phyloP scores from a whole-genome alignment of 1,140 invertebrate genomes.

The Drosophila equinoxialis region DNA sequence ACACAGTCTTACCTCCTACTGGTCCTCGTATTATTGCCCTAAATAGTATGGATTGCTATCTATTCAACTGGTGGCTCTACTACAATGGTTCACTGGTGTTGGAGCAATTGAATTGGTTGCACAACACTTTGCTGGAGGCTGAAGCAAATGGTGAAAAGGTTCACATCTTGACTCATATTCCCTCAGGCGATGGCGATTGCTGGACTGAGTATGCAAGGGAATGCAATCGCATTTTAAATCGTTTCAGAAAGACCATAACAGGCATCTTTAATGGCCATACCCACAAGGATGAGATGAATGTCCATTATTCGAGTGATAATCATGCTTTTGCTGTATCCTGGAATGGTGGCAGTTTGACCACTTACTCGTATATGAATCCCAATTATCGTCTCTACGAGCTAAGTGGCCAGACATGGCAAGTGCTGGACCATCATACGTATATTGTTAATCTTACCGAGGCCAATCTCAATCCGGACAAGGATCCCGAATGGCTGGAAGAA shows the following conservation, averaged over 20 bases:
- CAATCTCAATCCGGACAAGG: conserved; percentile 85
- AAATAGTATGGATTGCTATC: conserved; percentile 90
- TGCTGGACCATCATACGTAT: conserved; percentile 89
- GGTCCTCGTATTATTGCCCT: conserved; percentile 89
- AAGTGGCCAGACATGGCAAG: conserved; percentile 86
- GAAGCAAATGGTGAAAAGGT: conserved; percentile 89
- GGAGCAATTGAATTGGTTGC: conserved; percentile 89
- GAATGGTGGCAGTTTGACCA: conserved; percentile 89
- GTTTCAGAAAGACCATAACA: conserved; percentile 85
- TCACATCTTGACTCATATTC: conserved; percentile 92
- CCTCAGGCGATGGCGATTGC: conserved; percentile 88
- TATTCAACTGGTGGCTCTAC: conserved; percentile 87
- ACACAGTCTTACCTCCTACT: conserved; percentile 85
- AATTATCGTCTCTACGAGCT: conserved; percentile 91
- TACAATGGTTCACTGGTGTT: conserved; percentile 76
- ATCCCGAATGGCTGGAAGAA: conserved; percentile 87
- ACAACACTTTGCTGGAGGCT: conserved; percentile 87
- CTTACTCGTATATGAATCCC: conserved; percentile 88
- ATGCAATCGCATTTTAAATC: conserved; percentile 85
- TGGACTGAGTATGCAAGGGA: conserved; percentile 86
- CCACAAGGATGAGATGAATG: conserved; percentile 89
- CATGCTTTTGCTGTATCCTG: conserved; percentile 86
- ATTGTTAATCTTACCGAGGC: conserved; percentile 91
- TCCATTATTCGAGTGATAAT: conserved; percentile 86
- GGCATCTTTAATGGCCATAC: conserved; percentile 92